Evolutionary conservation across 2,888 invertebrate genomes (phyloP).

Genomic region (Noctua janthina): DNA sequence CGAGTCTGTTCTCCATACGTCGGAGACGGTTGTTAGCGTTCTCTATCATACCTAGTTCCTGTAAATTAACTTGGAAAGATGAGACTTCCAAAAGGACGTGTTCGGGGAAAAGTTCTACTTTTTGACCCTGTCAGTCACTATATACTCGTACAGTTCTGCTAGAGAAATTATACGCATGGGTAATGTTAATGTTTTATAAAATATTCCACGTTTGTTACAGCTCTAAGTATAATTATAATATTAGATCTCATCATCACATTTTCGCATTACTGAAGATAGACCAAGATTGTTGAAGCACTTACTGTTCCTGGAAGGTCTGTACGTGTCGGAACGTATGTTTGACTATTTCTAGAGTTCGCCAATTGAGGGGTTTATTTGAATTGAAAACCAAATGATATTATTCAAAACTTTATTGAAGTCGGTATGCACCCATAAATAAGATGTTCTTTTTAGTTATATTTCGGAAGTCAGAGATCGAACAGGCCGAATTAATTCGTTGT

Average conservation of each 20-base stretch:
- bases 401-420: slow-evolving; percentile 6
- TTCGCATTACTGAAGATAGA: neutral
- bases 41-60: slow-evolving; percentile 87
- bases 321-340: neutral
- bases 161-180: neutral
- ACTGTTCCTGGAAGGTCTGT: neutral
- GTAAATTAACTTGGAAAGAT: slow-evolving; percentile 15
- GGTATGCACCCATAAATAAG: neutral
- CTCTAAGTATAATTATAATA: neutral
- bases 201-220: neutral
- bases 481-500: neutral
- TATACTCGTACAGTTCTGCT: neutral
- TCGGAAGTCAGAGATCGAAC: neutral
- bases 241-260: neutral
- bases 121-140: neutral
- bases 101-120: neutral
- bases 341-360: neutral
- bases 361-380: neutral
- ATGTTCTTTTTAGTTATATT: too few species aligned
- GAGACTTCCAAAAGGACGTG: neutral
- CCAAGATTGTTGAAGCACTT: neutral
- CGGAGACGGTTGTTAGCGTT: slow-evolving; percentile 88
- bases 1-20: slow-evolving; percentile 93
- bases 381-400: slow-evolving; percentile 4
- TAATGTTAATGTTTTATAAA: neutral